phyloP scores from a whole-genome alignment of 1,140 invertebrate species.

The Trichonephila inaurata region DNA sequence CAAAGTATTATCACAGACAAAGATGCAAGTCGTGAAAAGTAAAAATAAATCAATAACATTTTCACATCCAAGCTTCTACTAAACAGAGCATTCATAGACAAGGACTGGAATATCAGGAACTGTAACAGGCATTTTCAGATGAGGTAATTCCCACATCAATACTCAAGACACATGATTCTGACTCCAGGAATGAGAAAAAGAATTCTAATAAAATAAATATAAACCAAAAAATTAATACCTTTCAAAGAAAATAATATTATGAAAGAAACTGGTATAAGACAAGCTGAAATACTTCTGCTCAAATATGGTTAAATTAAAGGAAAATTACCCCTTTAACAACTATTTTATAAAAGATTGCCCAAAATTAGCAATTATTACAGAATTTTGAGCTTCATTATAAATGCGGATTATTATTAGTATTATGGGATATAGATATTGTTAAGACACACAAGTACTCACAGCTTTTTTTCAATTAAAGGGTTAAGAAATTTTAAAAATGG shows the following conservation, averaged over 20 bases:
- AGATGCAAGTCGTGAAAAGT: neutral
- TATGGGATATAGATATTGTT: no score
- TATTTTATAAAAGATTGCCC: no score
- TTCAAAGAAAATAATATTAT: neutral
- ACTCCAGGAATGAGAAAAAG: neutral
- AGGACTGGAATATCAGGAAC: constrained; percentile 9
- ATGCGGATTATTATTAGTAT: no score
- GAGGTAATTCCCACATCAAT: neutral
- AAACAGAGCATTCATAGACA: neutral
- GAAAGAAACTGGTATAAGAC: neutral
- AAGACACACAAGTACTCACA: no score
- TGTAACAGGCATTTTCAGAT: constrained; percentile 6
- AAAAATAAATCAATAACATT: neutral
- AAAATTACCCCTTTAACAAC: no score
- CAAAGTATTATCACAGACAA: constrained; percentile 11
- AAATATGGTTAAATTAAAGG: no score
- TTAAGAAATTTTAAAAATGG: no score
- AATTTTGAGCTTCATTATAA: no score
- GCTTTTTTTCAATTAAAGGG: no score
- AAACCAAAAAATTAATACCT: neutral
- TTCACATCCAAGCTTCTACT: neutral
- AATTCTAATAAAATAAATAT: neutral
- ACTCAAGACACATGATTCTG: neutral
- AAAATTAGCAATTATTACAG: no score
- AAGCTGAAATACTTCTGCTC: neutral